Evolutionary conservation across 2,888 invertebrate genomes (phyloP), one percentile per base, ranked within the genome.

Genomic region (Allolobophora icterica): DNA sequence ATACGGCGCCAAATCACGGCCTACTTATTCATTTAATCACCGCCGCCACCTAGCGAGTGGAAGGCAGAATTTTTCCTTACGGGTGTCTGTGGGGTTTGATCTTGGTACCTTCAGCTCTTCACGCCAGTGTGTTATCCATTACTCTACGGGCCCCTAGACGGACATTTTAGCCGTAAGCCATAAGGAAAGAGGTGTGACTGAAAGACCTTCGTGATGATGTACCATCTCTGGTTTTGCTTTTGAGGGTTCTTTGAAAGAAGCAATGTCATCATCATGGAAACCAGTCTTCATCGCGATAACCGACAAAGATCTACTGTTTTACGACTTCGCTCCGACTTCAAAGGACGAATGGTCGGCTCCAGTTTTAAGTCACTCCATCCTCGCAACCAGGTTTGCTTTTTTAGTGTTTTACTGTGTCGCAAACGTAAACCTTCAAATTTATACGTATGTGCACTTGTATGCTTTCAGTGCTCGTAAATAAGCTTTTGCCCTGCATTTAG

Each of bases 241-340:
- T 84, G 24, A 87, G 91, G 89, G 71, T 58, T 52, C 58, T n/a
- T 89, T 42, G 38, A 89, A 91, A 38, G 89, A 40, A n/a, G 35
- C 38, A 21, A 40, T 83, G 35, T 40, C 87, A 21, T 93, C 94
- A 6, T 42, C 90, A 5, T 99, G 99, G 99, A 97, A 98, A 94
- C 98, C 99, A 42, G 97, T 98, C 89, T 99, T 99, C 95, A 98
- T 98, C 24, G 99, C 98, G 0, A 97, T 99, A 84, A 99, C 99
- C 5, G 98, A 98, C 94, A 97, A 98, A 91, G 99, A 99, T 95
- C 96, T 99, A 92, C 97, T 99, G 94, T 96, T 99, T 93, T 99
- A 99, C 96, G 99, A 99, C 94, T 97, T 98, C 93, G 99, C 99
- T 21, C 99, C 99, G 0, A 98, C 98, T 98, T 98, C 98, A 92